phyloP scores from a whole-genome alignment of 2,888 invertebrate genomes.

The Coelopa pilipes region DNA sequence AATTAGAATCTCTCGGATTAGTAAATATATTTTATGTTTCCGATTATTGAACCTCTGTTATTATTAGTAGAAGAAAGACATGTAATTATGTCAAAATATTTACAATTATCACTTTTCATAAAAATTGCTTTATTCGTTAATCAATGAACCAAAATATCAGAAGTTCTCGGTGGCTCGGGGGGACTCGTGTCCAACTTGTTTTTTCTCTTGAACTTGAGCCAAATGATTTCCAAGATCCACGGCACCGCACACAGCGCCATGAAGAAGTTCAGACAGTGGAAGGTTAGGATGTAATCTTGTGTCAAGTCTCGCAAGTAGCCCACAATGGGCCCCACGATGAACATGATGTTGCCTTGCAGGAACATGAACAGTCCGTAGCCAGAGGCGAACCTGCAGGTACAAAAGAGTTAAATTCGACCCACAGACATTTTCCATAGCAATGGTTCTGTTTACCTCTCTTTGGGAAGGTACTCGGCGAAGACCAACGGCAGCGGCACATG shows the following conservation, averaged over 20 bases:
- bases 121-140: not conserved
- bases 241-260: slow-evolving; percentile 75
- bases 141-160: not conserved
- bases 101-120: not conserved
- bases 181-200: slow-evolving; percentile 38
- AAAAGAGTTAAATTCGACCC: not conserved
- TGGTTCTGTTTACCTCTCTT: slow-evolving; percentile 68
- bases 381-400: slow-evolving; percentile 71
- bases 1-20: no score
- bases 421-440: not conserved
- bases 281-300: slow-evolving; percentile 74
- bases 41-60: no score
- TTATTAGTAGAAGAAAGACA: not conserved
- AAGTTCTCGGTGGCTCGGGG: not conserved
- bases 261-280: slow-evolving; percentile 75
- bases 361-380: slow-evolving; percentile 80
- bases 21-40: no score
- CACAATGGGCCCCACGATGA: slow-evolving; percentile 76
- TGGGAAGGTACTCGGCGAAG: slow-evolving; percentile 75
- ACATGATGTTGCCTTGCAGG: slow-evolving; percentile 75
- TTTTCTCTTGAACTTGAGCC: slow-evolving; percentile 54
- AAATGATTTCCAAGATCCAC: slow-evolving; percentile 73
- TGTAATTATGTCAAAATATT: not conserved
- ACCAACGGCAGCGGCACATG: slow-evolving; percentile 78
- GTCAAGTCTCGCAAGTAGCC: slow-evolving; percentile 74